phyloP scores from a whole-genome alignment of 2,888 invertebrate species.

The Mechanitis mazaeus region DNA sequence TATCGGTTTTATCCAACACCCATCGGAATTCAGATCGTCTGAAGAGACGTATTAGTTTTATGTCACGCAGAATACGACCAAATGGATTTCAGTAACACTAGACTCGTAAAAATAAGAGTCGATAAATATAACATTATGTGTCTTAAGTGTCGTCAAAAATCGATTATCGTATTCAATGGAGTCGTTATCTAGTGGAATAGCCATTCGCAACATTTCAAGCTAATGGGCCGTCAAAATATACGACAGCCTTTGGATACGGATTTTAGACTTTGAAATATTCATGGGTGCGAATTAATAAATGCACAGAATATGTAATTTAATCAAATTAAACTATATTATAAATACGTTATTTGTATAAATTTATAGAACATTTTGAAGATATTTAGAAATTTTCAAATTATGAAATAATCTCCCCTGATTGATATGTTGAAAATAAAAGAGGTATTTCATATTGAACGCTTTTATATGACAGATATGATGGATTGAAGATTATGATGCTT shows the following conservation, averaged over 20 bases:
- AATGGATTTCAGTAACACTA: conserved; percentile 30
- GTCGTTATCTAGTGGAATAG: conserved; percentile 37
- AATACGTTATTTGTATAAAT: too few relatives aligned
- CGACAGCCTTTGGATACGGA: conserved; percentile 8
- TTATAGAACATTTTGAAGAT: too few relatives aligned
- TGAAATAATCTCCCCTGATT: background rate
- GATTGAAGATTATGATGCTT: conserved; percentile 25
- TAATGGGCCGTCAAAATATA: conserved; percentile 18
- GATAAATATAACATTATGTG: conserved; percentile 51
- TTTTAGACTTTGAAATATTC: background rate
- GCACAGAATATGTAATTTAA: background rate
- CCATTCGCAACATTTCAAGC: conserved; percentile 19
- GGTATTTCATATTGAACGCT: too few relatives aligned
- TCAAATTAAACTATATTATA: background rate
- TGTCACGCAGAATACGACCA: conserved; percentile 29
- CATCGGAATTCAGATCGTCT: conserved; percentile 19
- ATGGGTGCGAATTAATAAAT: background rate
- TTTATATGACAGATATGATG: conserved; percentile 18
- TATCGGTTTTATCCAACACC: conserved; percentile 29
- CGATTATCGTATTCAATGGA: conserved; percentile 48
- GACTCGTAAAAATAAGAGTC: conserved; percentile 49
- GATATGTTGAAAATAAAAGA: background rate
- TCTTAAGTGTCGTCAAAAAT: conserved; percentile 46
- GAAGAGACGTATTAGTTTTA: conserved; percentile 30
- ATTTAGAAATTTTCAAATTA: background rate